Percentiles rank a stretch among this genome's conserved stretches.
These are phyloP conservation scores for Paratilapia polleni DNA, from an alignment of 2,113 vertebrate genomes.

Conservation along the genomic window DNA sequence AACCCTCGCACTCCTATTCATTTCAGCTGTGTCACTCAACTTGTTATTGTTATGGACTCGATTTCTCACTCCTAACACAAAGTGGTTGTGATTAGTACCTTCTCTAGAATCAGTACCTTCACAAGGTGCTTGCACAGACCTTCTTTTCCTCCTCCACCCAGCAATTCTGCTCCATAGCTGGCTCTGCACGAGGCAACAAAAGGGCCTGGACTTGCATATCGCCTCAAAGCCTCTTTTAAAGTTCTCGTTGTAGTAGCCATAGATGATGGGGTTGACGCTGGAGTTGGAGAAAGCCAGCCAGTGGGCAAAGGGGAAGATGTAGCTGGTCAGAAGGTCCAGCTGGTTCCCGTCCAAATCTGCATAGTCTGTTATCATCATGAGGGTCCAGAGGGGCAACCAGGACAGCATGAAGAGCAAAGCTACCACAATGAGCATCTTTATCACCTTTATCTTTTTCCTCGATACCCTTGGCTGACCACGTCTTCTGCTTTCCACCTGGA, in stretches of 20 bases:
- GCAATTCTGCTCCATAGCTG: constrained; percentile 22
- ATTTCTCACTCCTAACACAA: constrained; percentile 68
- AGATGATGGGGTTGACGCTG: constrained; percentile 85
- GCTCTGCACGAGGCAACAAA: constrained; percentile 37
- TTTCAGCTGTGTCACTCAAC: constrained; percentile 37
- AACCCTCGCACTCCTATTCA: constrained; percentile 26
- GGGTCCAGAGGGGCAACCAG: constrained; percentile 85
- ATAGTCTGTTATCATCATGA: constrained; percentile 84
- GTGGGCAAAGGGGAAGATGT: constrained; percentile 84
- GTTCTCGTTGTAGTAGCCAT: constrained; percentile 86
- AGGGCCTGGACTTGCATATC: constrained; percentile 64
- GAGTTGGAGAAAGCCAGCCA: constrained; percentile 88
- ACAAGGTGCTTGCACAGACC: background rate
- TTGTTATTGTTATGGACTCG: constrained; percentile 73
- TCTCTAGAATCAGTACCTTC: constrained; percentile 37
- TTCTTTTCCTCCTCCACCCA: constrained; percentile 30
- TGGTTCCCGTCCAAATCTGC: constrained; percentile 72
- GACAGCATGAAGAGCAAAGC: constrained; percentile 84
- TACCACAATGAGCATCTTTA: constrained; percentile 85
- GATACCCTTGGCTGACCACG: constrained; percentile 66
- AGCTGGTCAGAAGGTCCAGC: constrained; percentile 79
- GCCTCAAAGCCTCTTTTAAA: constrained; percentile 83
- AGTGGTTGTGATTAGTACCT: constrained; percentile 40
- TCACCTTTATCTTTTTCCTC: constrained; percentile 80
- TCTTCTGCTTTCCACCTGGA: constrained; percentile 38